Base-by-base conservation (phyloP, 2,888 invertebrate genomes). In the Heteromurus nitidus region DNA sequence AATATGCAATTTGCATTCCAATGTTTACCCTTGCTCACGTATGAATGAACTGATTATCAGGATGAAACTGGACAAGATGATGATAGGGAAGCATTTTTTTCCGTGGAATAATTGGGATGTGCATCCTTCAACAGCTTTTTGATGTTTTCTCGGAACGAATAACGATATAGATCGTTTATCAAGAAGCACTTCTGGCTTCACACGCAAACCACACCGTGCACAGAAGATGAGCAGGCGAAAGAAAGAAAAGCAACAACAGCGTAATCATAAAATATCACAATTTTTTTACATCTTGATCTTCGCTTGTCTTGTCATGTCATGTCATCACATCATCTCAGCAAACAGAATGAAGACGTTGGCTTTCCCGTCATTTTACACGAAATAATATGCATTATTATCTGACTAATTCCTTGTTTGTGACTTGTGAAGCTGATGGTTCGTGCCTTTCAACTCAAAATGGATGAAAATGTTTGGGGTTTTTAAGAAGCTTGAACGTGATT, bases 271-370 rank as follows among this genome's bases (percentile, higher is more conserved):
- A 60, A 42, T 31, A 74, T 53, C 36, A 50, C 50, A 3, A 26
- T 64, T 65, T 67, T 42, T 76, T 60, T 47, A 69, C 68, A 50
- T 76, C 55, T 76, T 76, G 60, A 69, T 69, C 68, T 60, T 31
- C 50, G 47, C 76, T 9, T 76, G 67, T 74, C 74, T 64, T 74
- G 67, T 75, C 67, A 55, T 75, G 75, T 76, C 75, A 58, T 75
- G 75, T 75, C 75, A 67, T 75, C 75, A 75, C 75, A 36, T 75
- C 67, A 67, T 67, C 68, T 60, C 62, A 68, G 47, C 47, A 68
- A 76, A 69, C 68, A 69, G 13, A 58, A 75, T 65, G 53, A 75
- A 75, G 26, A 67, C 67, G 58, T 31, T 62, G 26, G 58, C 28
- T 42, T 75, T 42, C 65, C 64, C 67, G 64, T 65, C 65, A n/a